phyloP scores from a whole-genome alignment of 1,140 invertebrate species.

The Zaprionus gabonicus region DNA sequence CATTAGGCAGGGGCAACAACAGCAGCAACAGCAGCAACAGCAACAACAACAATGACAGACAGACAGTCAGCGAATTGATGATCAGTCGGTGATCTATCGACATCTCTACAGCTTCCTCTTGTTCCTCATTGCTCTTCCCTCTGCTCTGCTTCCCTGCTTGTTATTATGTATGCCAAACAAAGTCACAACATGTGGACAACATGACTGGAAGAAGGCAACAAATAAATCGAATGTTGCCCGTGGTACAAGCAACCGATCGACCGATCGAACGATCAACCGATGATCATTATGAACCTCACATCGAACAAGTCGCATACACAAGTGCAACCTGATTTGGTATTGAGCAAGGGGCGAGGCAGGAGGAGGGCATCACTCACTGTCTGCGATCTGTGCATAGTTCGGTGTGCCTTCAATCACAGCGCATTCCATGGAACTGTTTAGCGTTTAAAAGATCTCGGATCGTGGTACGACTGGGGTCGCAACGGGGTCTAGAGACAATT shows the following conservation, averaged over 20 bases:
- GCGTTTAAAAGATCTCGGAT: conserved; percentile 51
- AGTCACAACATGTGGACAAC: conserved; percentile 80
- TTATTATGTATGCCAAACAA: conserved; percentile 83
- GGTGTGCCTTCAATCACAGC: conserved; percentile 70
- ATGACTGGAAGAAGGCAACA: conserved; percentile 47
- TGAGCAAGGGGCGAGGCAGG: neutral
- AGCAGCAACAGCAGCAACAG: conserved; percentile 31
- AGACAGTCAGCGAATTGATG: conserved; percentile 68
- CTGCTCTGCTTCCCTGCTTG: conserved; percentile 24
- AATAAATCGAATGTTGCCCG: conserved; percentile 64
- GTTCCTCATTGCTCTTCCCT: neutral
- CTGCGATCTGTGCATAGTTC: conserved; percentile 51
- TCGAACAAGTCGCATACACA: conserved; percentile 30
- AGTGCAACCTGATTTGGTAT: conserved; percentile 53
- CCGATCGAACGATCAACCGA: conserved; percentile 48
- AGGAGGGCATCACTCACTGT: neutral
- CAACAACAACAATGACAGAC: conserved; percentile 61
- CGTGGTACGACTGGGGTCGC: conserved; percentile 1
- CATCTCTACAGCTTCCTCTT: conserved; percentile 17
- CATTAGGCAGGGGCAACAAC: conserved; percentile 48
- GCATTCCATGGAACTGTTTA: conserved; percentile 66
- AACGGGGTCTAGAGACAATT: conserved; percentile 51
- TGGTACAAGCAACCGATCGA: conserved; percentile 50
- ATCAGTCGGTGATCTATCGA: conserved; percentile 75
- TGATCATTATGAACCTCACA: conserved; percentile 42